phyloP scores from a whole-genome alignment of 2,797 vertebrate genomes.

The Hylomyscus alleni region DNA sequence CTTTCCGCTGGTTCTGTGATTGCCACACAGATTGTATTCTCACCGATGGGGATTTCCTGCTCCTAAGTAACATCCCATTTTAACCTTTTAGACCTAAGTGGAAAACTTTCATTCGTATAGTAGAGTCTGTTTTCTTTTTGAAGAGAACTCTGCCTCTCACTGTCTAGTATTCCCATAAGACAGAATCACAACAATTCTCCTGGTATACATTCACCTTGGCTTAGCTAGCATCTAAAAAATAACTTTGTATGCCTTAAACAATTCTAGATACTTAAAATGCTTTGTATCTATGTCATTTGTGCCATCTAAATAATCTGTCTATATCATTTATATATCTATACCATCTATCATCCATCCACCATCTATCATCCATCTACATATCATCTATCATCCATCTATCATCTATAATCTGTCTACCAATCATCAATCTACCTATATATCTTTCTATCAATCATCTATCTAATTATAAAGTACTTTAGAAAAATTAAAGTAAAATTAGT shows the following conservation, averaged over 20 bases:
- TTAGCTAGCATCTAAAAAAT: background rate
- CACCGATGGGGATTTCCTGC: background rate
- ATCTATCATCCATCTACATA: background rate
- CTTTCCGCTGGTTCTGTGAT: background rate
- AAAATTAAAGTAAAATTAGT: conserved; percentile 32
- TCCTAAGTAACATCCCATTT: conserved; percentile 25
- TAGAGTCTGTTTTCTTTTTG: background rate
- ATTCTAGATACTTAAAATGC: background rate
- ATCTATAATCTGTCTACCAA: background rate
- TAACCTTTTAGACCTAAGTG: background rate
- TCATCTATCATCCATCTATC: background rate
- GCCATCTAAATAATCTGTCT: background rate
- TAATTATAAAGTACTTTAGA: background rate
- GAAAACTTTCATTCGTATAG: background rate
- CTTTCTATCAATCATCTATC: background rate
- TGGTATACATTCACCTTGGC: background rate
- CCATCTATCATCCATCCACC: background rate
- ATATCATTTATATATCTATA: background rate
- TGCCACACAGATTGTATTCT: background rate
- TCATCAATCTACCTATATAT: background rate
- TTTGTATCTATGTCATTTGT: background rate
- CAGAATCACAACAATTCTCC: background rate
- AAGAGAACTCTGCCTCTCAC: background rate
- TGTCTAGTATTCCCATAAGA: background rate
- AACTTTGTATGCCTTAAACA: background rate